Conservation (phyloP, 2,797 vertebrate species). For the Sciurus carolinensis region DNA sequence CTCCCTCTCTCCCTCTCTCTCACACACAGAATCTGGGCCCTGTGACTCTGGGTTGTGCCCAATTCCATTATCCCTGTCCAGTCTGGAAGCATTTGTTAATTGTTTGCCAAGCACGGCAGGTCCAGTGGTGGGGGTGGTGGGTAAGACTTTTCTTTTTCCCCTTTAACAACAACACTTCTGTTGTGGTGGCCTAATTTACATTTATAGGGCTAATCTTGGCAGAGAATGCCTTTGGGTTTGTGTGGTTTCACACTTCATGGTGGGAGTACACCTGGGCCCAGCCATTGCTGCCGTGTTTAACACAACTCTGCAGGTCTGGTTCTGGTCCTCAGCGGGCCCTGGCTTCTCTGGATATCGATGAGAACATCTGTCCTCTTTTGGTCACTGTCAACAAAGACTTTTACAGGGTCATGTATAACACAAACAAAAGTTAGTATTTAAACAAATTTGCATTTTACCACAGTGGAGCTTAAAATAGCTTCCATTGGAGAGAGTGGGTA, state of each 20-base stretch:
- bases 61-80: accelerated
- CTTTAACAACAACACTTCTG: background rate
- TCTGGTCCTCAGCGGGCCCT: background rate
- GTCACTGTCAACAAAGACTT: constrained; percentile 17
- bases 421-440: constrained; percentile 64
- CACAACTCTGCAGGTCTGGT: background rate
- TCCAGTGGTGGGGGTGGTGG: background rate
- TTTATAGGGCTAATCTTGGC: background rate
- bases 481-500: constrained; percentile 2
- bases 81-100: background rate
- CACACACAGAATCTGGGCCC: background rate
- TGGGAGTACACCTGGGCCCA: accelerated
- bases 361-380: background rate
- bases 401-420: constrained; percentile 11
- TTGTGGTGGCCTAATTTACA: background rate
- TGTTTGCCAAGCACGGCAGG: background rate
- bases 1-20: no score
- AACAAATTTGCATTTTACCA: constrained; percentile 74
- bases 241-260: accelerated
- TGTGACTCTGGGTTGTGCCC: background rate
- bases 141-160: background rate
- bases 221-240: background rate
- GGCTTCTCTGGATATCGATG: background rate
- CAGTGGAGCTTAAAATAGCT: constrained; percentile 61
- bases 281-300: background rate